These are phyloP conservation scores for Amphiura filiformis DNA, from an alignment of 35 echinoderm and acorn worm genomes.

Conservation along the genomic window DNA sequence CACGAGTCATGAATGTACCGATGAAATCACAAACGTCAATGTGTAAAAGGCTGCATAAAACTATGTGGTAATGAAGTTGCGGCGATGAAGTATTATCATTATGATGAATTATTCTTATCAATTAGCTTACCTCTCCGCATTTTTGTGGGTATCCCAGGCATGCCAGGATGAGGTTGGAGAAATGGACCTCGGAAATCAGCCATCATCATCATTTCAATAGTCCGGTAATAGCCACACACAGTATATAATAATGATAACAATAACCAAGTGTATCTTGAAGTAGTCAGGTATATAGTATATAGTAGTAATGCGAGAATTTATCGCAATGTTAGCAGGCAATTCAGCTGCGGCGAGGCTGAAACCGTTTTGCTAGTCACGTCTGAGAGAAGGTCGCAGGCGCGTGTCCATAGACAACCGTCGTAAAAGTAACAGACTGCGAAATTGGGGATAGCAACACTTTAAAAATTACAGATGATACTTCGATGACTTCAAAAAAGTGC, in stretches of 20 bases:
- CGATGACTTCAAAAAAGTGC: not conserved
- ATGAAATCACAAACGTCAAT: too few relatives aligned
- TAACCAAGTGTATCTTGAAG: not conserved
- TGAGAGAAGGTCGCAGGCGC: not conserved
- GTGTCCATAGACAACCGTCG: not conserved
- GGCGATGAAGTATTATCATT: too few relatives aligned
- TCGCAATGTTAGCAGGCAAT: not conserved
- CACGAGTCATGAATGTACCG: too few relatives aligned
- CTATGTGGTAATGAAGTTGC: too few relatives aligned
- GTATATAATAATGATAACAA: not conserved
- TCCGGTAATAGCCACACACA: not conserved
- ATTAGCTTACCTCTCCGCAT: not conserved
- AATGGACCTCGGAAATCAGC: not conserved
- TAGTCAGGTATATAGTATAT: not conserved
- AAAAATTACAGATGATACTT: not conserved
- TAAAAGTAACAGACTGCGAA: conserved; percentile 11
- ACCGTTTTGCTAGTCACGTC: not conserved
- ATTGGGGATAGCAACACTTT: not conserved
- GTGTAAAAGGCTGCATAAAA: too few relatives aligned
- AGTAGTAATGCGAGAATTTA: not conserved
- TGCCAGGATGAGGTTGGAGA: not conserved
- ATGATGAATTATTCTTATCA: too few relatives aligned
- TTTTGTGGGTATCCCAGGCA: not conserved
- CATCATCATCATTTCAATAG: not conserved
- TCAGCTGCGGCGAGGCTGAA: not conserved